Base-by-base conservation (phyloP, 2,888 invertebrate species). In the Drosophila nigritarsus region DNA sequence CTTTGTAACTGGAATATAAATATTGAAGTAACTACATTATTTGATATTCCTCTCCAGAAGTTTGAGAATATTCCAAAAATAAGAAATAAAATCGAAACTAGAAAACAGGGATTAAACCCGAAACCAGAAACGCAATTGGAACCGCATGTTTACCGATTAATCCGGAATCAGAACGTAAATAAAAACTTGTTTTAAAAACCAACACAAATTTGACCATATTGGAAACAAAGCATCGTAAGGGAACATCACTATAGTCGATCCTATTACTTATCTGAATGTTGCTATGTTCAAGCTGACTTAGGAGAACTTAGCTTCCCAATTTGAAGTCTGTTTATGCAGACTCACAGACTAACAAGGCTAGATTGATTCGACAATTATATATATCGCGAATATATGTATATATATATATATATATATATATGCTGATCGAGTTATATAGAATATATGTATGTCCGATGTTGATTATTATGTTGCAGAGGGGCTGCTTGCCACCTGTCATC, bases 401-500 rank as follows among this genome's bases (percentile, higher is more conserved):
- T n/a, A n/a, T 34, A n/a, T 9, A 9, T n/a, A 0, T 3, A 3
- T 8, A n/a, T 11, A 0, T 3, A 3, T 3, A n/a, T 11, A n/a
- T 20, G 1, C 42, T 11, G 6, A 11, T 2, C 11, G n/a, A 11
- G 13, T 13, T 45, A 20, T 20, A 7, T 13, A 7, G 7, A 2
- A 20, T 13, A 7, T 6, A 20, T 20, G 13, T 7, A 20, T 20
- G 13, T 7, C 0, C 42, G 0, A 20, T 13, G 7, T 45, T 7
- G 6, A 20, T 45, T 7, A 45, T 7, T 13, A 45, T 20, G 7
- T 13, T 11, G 11, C 13, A 13, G 34, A 34, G 13, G 0, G 13
- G 13, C 5, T 34, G 34, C 6, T 13, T 13, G 42, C 3, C 20
- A 6, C 13, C 11, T 20, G 20, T 13, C 1, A 20, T 15, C 34